Conservation (phyloP, 1,140 invertebrate species). For the Geopemphigus sp. region DNA sequence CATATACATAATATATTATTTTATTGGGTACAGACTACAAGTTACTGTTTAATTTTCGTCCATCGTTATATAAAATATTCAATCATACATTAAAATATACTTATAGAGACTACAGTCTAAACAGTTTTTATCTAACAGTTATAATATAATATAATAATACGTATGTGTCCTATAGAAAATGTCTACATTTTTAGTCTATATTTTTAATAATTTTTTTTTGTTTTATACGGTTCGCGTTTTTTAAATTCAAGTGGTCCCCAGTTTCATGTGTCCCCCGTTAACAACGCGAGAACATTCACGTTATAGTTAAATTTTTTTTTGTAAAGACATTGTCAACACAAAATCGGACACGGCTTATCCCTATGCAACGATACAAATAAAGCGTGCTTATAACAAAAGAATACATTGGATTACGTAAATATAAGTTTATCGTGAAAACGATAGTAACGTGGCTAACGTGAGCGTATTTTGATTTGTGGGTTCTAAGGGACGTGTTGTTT, state of each 20-base stretch:
- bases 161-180: background rate
- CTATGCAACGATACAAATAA: background rate
- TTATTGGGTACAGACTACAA: background rate
- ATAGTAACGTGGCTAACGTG: too few relatives aligned
- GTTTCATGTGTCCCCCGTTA: background rate
- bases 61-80: conserved; percentile 1
- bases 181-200: conserved; percentile 14
- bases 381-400: background rate
- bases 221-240: background rate
- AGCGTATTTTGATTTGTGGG: too few relatives aligned
- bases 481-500: too few relatives aligned
- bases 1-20: background rate
- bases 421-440: too few relatives aligned
- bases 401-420: too few relatives aligned
- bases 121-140: conserved; percentile 1
- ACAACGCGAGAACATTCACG: background rate
- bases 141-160: background rate
- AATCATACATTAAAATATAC: background rate
- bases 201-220: background rate
- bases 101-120: conserved; percentile 13
- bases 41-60: background rate
- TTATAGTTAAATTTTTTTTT: background rate
- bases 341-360: background rate
- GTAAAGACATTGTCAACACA: background rate
- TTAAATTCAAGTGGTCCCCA: background rate